Evolutionary conservation across 2,888 invertebrate genomes (phyloP), one percentile per base, ranked within the genome.

Genomic region (Acleris holmiana): DNA sequence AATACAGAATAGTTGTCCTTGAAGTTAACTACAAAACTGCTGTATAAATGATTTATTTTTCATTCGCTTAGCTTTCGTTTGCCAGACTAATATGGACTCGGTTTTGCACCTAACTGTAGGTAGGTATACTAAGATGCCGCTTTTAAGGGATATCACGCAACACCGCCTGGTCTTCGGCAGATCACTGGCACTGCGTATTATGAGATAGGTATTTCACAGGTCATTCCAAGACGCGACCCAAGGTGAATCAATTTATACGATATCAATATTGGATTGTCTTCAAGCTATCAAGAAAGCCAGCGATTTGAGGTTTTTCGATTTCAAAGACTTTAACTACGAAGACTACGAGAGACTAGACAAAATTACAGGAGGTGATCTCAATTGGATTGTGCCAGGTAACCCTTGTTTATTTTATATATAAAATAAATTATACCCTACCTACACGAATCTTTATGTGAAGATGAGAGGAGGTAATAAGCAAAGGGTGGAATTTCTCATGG

Each of bases 331-430:
- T 82, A 95, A 98, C 86, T 93, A 95, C 18, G 94, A 94, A 41
- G 98, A 98, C 82, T 98, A 98, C 83, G 96, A 97, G 76, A 94
- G 94, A 79, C 95, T 96, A 77, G 95, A 96, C 87, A 95, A 95
- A 88, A 94, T 97, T 70, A 95, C 96, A 84, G 96, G 97, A 77
- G 98, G 98, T 6, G 98, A 98, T 85, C 93, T 98, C 68, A 98
- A 97, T 86, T 98, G 98, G 98, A 94, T 98, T 71, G 88, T 98
- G 48, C 98, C 98, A 25, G 94, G 95, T 85, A 96, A 18, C 2
- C 4, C 17, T 17, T 58, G 23, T 2, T 17, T 13, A 44, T 40
- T n/a, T n/a, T n/a, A n/a, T n/a, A n/a, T n/a, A n/a, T n/a, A n/a
- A n/a, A n/a, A n/a, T 25, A 7, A 25, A 25, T 29, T 29, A 29